These are phyloP conservation scores for Lamellibrachia satsuma DNA, from an alignment of 2,888 invertebrate species.

Conservation along the genomic window DNA sequence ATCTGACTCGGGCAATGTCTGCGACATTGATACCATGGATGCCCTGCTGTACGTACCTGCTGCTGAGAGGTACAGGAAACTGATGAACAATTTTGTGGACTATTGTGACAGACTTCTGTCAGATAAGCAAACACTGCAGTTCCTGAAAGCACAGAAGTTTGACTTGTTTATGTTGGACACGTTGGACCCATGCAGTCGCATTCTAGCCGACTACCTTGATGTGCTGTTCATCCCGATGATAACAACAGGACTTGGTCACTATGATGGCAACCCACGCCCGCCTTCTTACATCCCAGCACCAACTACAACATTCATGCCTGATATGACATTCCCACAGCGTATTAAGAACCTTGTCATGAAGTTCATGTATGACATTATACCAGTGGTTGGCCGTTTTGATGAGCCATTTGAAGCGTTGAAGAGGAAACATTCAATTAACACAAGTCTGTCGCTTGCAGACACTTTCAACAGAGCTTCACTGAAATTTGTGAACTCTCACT, in stretches of 20 bases:
- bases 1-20: conserved; percentile 26
- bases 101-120: conserved; percentile 40
- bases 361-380: conserved; percentile 40
- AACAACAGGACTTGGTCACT: conserved; percentile 41
- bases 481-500: conserved; percentile 42
- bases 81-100: conserved; percentile 33
- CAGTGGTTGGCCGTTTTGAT: conserved; percentile 37
- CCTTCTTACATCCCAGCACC: conserved; percentile 42
- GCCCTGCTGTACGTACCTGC: conserved; percentile 39
- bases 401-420: conserved; percentile 38
- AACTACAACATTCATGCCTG: conserved; percentile 38
- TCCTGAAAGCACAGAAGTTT: conserved; percentile 34
- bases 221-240: conserved; percentile 40
- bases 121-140: conserved; percentile 25
- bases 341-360: conserved; percentile 39
- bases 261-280: conserved; percentile 41
- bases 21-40: conserved; percentile 40
- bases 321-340: conserved; percentile 40
- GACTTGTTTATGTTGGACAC: conserved; percentile 41
- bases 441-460: conserved; percentile 34
- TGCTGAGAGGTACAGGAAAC: conserved; percentile 34
- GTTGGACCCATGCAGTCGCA: conserved; percentile 40
- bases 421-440: conserved; percentile 36
- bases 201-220: conserved; percentile 42
- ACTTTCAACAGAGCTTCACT: conserved; percentile 38